Evolutionary conservation across 1,140 invertebrate genomes (phyloP).

Genomic region (Megathymus violae): DNA sequence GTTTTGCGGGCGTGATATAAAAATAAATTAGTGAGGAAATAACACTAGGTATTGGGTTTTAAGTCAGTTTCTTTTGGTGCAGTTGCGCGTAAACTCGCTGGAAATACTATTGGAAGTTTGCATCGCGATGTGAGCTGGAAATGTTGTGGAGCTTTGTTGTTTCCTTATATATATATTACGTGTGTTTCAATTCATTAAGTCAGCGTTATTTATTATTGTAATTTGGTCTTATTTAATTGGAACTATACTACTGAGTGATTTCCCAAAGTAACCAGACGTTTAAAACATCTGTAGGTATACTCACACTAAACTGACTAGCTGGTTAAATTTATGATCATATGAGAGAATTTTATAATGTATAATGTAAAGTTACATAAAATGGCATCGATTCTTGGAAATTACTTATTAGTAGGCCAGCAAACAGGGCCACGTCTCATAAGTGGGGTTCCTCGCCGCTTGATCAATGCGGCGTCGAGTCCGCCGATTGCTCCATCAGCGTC

Average conservation of each 20-base stretch:
- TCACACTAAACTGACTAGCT: too few relatives aligned
- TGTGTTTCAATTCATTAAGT: neutral
- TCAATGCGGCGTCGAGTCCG: slow-evolving; percentile 56
- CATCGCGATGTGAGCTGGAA: too few relatives aligned
- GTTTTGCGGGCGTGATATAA: slow-evolving; percentile 29
- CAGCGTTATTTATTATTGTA: too few relatives aligned
- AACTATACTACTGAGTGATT: too few relatives aligned
- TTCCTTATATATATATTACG: neutral
- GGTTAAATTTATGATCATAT: too few relatives aligned
- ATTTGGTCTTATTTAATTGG: too few relatives aligned
- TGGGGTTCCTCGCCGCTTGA: slow-evolving; percentile 62
- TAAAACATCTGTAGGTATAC: too few relatives aligned
- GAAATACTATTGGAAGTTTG: neutral
- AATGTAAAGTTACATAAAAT: slow-evolving; percentile 22
- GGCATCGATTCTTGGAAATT: slow-evolving; percentile 63
- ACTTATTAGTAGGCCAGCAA: slow-evolving; percentile 65
- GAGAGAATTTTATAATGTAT: too few relatives aligned
- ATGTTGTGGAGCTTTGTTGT: neutral
- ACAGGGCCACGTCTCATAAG: slow-evolving; percentile 71
- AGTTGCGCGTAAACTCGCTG: neutral
- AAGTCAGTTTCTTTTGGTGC: slow-evolving; percentile 11
- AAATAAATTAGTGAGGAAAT: slow-evolving; percentile 31
- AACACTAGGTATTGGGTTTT: slow-evolving; percentile 18
- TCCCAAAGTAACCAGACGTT: too few relatives aligned
- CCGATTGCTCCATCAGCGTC: slow-evolving; percentile 4